Base-by-base conservation (phyloP, 2,888 invertebrate genomes). In the Chloroclystis v-ata region DNA sequence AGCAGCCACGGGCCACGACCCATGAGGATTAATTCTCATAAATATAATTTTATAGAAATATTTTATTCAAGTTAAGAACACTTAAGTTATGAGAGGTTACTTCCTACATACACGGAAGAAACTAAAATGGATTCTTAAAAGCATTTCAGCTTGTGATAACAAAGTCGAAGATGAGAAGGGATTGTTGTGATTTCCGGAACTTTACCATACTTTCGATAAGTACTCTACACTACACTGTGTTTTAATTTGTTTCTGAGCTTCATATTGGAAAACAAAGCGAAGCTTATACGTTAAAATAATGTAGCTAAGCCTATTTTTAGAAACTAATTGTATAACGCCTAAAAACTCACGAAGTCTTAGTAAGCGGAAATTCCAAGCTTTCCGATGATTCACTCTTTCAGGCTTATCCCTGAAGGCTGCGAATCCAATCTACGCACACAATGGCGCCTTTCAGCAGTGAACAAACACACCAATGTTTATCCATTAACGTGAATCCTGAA, bases 321-420 rank as follows among this genome's bases (percentile, higher is more conserved):
- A n/a, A n/a, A n/a, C n/a, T n/a, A n/a, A n/a, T n/a, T n/a, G n/a
- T n/a, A n/a, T n/a, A n/a, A n/a, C n/a, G n/a, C n/a, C n/a, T n/a
- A n/a, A n/a, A n/a, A n/a, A n/a, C n/a, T n/a, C n/a, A n/a, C n/a
- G n/a, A 20, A 5, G 20, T 20, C 32, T 14, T 33, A 33, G 20
- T 35, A 10, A 35, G 35, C 35, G 35, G 8, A 25, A 25, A 37
- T 40, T 10, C 25, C 26, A n/a, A 28, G 26, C 16, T 37, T 43
- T 24, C 35, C 33, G 43, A 28, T 48, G 43, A 48, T 2, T 48
- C 48, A 43, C 39, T 0, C 11, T 10, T 20, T 35, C 28, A 29
- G 12, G 35, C 25, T 16, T 12, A 28, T 35, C 13, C 33, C 38
- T 11, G 9, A 38, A 43, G 48, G 40, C 43, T 16, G 16, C 8